Evolutionary conservation across 2,113 vertebrate genomes (phyloP), one percentile per base, ranked within the genome.

Genomic region (Pseudorectes ferrugineus): DNA sequence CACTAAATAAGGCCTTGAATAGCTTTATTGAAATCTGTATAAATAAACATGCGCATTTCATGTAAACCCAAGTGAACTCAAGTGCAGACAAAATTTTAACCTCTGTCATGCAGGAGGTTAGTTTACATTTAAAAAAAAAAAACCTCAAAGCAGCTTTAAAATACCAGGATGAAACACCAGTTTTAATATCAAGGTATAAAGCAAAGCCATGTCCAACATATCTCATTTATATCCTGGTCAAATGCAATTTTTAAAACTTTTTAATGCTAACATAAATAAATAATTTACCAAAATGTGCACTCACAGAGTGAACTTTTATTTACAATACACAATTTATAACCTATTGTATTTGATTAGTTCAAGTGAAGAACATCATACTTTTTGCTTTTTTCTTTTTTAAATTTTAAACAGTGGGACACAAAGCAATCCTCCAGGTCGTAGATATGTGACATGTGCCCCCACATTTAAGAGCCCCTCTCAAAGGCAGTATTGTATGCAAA

Each of bases 231-330:
- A 98, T 98, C 98, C 98, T 98, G 98, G 98, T 99, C 98, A 98
- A 98, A 99, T 99, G 99, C 98, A 98, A 97, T 97, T 98, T 96
- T 96, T 97, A 89, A 96, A 97, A 98, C 97, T 98, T 98, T 98
- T 98, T 98, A 99, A 99, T 98, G 98, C 98, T 98, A 99, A 99
- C 99, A 99, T 99, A 99, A 99, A 99, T 99, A 99, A 99, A 99
- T 99, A 99, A 99, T 98, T 99, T 99, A 99, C 99, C 99, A 99
- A 99, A 98, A 99, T 99, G 99, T 99, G 99, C 99, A 99, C 99
- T 99, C 99, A 99, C 99, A 99, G 99, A 99, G 99, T 99, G 99
- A 99, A 99, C 99, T 99, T 98, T 98, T 99, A 99, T 99, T 98
- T 99, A 99, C 99, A 99, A 98, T 99, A 99, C 98, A 98, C 98